Evolutionary conservation across 2,888 invertebrate genomes (phyloP).

Genomic region (Scaptomyza caliginosa): DNA sequence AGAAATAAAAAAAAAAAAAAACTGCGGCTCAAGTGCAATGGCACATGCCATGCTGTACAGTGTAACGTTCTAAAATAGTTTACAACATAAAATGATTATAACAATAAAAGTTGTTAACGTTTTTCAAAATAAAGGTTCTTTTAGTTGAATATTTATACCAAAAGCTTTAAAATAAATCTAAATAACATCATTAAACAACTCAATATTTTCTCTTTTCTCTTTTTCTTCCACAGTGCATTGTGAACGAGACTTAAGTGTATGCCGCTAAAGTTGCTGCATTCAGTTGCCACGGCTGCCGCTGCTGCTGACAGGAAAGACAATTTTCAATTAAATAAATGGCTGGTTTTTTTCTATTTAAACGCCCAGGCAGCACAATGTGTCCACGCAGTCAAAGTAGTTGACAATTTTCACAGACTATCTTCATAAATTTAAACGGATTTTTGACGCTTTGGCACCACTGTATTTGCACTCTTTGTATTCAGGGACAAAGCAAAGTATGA

Average conservation of each 20-base stretch:
- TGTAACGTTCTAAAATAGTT: neutral
- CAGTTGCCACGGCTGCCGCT: slow-evolving; percentile 26
- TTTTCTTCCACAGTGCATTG: slow-evolving; percentile 15
- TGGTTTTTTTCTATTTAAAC: slow-evolving; percentile 53
- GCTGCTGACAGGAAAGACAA: slow-evolving; percentile 72
- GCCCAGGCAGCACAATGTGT: slow-evolving; percentile 49
- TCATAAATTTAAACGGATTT: neutral
- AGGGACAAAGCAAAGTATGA: slow-evolving; percentile 1
- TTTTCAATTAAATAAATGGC: slow-evolving; percentile 77
- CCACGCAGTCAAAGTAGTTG: slow-evolving; percentile 4
- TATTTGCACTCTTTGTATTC: neutral
- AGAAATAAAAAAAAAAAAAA: slow-evolving; percentile 8
- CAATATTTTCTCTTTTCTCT: neutral
- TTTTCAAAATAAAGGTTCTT: too few relatives aligned
- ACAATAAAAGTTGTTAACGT: too few relatives aligned
- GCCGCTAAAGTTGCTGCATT: slow-evolving; percentile 43
- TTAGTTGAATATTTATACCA: too few relatives aligned
- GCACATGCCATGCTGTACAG: slow-evolving; percentile 13
- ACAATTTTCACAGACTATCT: neutral
- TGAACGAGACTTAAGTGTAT: slow-evolving; percentile 46
- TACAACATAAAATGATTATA: neutral
- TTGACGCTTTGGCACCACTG: neutral
- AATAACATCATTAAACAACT: neutral
- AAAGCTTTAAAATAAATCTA: neutral
- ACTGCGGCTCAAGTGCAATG: slow-evolving; percentile 57